Conservation (phyloP, 2,113 vertebrate species). For the Perognathus longimembris region DNA sequence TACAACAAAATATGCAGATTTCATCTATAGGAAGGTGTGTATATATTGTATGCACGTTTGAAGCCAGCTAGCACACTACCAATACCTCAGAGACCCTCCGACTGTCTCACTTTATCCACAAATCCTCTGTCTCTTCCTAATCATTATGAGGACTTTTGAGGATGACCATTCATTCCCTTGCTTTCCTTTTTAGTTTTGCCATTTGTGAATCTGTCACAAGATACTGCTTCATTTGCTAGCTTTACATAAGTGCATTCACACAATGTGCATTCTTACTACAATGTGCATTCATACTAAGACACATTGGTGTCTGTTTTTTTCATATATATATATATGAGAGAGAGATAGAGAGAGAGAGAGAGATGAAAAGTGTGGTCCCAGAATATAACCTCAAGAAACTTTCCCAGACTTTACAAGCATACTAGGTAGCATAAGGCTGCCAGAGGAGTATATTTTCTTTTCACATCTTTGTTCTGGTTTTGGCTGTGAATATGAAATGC, state of each 20-base stretch:
- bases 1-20: neutral
- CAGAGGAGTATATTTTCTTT: neutral
- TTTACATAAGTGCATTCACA: neutral
- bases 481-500: neutral
- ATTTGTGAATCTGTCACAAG: neutral
- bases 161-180: neutral
- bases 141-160: neutral
- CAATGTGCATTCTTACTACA: neutral
- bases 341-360: too few relatives aligned
- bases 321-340: too few relatives aligned
- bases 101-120: fast-evolving
- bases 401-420: neutral
- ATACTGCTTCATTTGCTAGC: fast-evolving
- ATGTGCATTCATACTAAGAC: neutral
- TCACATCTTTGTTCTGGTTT: neutral
- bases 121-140: neutral
- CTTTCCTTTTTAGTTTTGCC: neutral
- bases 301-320: too few relatives aligned
- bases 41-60: too few relatives aligned
- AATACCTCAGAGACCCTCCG: neutral
- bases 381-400: neutral
- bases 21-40: too few relatives aligned
- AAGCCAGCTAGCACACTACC: neutral
- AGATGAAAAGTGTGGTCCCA: too few relatives aligned
- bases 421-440: neutral